Evolutionary conservation across 2,113 vertebrate species (phyloP).

Genomic region (Leucoraja erinaceus): DNA sequence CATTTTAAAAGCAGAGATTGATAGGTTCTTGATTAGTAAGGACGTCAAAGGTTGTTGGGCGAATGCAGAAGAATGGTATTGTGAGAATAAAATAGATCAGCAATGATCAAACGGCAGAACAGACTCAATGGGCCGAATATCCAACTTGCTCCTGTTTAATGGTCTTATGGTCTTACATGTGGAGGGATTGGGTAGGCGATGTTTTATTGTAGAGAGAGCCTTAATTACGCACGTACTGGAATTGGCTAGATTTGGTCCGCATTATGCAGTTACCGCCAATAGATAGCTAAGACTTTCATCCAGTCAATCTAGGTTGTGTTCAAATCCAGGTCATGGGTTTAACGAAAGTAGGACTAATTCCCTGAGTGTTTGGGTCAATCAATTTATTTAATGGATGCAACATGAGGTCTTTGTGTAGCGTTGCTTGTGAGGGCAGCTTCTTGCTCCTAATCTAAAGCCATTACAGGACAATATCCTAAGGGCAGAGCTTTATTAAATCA

Average conservation of each 20-base stretch:
- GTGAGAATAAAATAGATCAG: too few species aligned
- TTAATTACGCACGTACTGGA: background rate
- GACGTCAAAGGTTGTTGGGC: too few species aligned
- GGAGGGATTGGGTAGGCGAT: too few species aligned
- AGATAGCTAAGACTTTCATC: background rate
- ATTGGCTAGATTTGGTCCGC: background rate
- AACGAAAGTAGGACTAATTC: background rate
- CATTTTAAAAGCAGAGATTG: too few species aligned
- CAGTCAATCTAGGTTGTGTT: background rate
- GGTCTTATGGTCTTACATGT: too few species aligned
- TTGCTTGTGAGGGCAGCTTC: background rate
- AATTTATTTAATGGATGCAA: background rate
- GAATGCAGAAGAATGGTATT: too few species aligned
- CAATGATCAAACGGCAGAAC: too few species aligned
- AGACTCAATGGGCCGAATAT: too few species aligned
- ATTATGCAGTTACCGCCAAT: background rate
- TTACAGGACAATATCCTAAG: background rate
- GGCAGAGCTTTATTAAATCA: background rate
- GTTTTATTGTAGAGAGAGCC: too few species aligned
- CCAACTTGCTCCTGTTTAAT: too few species aligned
- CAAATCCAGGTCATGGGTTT: background rate
- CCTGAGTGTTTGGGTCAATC: background rate
- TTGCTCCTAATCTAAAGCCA: background rate
- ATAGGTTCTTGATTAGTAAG: too few species aligned
- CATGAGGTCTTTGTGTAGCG: background rate